Evolutionary conservation across 2,888 invertebrate genomes (phyloP).

Genomic region (Lampropteryx suffumata): DNA sequence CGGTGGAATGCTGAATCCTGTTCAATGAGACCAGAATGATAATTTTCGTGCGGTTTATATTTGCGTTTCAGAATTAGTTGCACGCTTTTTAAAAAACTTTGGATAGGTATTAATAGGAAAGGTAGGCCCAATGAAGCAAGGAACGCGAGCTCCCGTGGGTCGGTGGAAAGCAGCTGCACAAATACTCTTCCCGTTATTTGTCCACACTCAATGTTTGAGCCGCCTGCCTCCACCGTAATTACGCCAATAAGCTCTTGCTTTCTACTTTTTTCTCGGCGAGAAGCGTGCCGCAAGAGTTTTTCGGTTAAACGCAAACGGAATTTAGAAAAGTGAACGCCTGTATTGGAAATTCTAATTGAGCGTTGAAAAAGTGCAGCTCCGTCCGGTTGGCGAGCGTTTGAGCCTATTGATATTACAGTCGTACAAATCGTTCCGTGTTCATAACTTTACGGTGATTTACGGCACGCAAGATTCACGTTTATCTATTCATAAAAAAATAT

Average conservation of each 20-base stretch:
- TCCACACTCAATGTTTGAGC: constrained; percentile 64
- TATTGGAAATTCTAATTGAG: constrained; percentile 59
- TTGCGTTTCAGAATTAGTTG: constrained; percentile 56
- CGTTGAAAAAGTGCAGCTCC: constrained; percentile 38
- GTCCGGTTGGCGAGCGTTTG: constrained; percentile 43
- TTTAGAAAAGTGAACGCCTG: constrained; percentile 49
- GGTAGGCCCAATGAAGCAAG: constrained; percentile 38
- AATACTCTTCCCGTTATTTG: constrained; percentile 71
- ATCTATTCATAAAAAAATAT: constrained; percentile 49
- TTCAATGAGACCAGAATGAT: constrained; percentile 63
- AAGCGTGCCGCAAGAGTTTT: constrained; percentile 49
- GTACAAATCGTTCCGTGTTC: constrained; percentile 61
- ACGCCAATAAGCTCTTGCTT: constrained; percentile 66
- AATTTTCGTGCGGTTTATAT: constrained; percentile 58
- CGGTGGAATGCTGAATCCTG: constrained; percentile 58
- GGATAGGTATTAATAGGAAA: constrained; percentile 30
- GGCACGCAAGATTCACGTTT: constrained; percentile 56
- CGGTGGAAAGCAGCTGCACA: constrained; percentile 63
- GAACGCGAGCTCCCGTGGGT: constrained; percentile 39
- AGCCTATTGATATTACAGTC: constrained; percentile 30
- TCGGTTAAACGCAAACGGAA: constrained; percentile 52
- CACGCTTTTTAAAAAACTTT: constrained; percentile 47
- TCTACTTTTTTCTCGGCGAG: constrained; percentile 50
- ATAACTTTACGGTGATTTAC: constrained; percentile 58
- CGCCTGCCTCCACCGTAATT: constrained; percentile 61